Base-by-base conservation (phyloP, 2,797 vertebrate genomes). In the Tolypeutes matacus region DNA sequence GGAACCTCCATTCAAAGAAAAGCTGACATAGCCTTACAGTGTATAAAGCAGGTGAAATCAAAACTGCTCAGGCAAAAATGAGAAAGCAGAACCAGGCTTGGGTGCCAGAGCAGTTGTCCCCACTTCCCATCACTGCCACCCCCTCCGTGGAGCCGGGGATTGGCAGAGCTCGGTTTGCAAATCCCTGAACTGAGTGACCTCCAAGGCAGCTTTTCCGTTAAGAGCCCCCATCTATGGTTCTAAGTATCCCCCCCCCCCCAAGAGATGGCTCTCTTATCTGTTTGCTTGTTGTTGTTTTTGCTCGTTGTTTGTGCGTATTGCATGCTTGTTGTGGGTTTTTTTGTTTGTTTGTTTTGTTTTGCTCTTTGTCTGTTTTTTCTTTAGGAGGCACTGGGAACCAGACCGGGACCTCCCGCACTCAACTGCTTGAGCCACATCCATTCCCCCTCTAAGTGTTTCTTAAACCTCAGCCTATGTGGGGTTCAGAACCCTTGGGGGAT, bases 71-170 rank as follows among this genome's bases (percentile, higher is more conserved):
- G 25, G 12, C 69, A 58, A 56, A 39, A 67, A 60, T 1, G 4
- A 7, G 34, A 56, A 17, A 80, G 42, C 14, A 60, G 76, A 36
- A 5, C 21, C 36, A 56, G 17, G 8, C 18, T 3, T n/a, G 17
- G 62, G 15, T 0, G 1, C 51, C 31, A 58, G 9, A 15, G 15
- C 27, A 5, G 0, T 7, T 12, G 21, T 17, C 23, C 4, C 58
- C 17, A 15, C 23, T 10, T 83, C 15, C 31, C 4, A 1, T 65
- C 12, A 39, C 27, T 29, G 62, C 64, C 5, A 15, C 49, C 18
- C 20, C 21, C 27, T 51, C 18, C 2, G 7, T 2, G 1, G 58
- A 76, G 49, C 9, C 46, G 18, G 51, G 14, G 17, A 42, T 31
- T 10, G 2, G 53, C 34, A 69, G 60, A 75, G n/a, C 58, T n/a